These are phyloP conservation scores for Escarpia spicata DNA, from an alignment of 2,888 invertebrate species.

Conservation along the genomic window DNA sequence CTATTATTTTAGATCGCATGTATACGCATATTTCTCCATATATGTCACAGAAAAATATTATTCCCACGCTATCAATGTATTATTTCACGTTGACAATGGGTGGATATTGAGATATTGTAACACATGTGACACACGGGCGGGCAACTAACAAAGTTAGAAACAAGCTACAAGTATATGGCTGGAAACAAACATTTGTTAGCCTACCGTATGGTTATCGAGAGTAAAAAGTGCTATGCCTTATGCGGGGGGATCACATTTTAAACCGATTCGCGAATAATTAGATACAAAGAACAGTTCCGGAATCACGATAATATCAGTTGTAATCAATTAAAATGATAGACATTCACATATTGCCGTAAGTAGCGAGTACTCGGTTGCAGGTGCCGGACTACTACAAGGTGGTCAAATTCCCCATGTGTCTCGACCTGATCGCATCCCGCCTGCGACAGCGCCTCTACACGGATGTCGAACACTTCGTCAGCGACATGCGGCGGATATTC, in stretches of 20 bases:
- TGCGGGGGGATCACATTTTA: neutral
- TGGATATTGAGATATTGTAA: neutral
- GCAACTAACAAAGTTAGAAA: neutral
- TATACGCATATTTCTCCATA: too few species aligned
- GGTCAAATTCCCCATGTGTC: slow-evolving; percentile 26
- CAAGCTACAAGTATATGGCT: neutral
- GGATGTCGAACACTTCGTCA: slow-evolving; percentile 21
- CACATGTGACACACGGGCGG: neutral
- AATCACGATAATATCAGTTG: neutral
- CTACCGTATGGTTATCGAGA: neutral
- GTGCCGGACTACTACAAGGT: slow-evolving; percentile 24
- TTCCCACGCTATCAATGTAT: too few species aligned
- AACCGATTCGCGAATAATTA: neutral
- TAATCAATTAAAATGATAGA: neutral
- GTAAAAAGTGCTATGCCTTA: neutral
- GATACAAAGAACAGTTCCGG: neutral
- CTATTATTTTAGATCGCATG: too few species aligned
- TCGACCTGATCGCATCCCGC: slow-evolving; percentile 13
- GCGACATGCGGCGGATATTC: slow-evolving; percentile 28
- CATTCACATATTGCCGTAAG: neutral
- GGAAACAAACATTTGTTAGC: neutral
- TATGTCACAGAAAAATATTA: too few species aligned
- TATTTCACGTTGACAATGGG: neutral
- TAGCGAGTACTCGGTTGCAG: neutral
- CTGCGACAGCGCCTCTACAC: slow-evolving; percentile 18